These are phyloP conservation scores for Chaetophractus vellerosus DNA, from an alignment of 2,797 vertebrate genomes.

Conservation along the genomic window DNA sequence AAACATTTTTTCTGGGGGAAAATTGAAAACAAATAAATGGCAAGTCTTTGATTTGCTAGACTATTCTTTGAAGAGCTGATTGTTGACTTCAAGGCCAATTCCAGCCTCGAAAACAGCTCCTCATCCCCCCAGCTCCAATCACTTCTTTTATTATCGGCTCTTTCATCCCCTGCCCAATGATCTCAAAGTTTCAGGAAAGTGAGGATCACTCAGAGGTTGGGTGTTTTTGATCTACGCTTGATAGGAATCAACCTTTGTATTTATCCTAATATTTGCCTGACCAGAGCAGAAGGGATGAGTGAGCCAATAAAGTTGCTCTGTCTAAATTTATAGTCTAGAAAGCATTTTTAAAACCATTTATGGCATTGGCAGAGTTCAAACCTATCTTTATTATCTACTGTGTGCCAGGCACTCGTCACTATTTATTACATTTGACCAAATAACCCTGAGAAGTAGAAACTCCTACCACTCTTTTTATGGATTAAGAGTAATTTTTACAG, in stretches of 20 bases:
- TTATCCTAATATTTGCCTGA: conserved; percentile 21
- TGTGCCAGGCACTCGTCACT: not conserved
- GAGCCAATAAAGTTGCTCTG: conserved; percentile 39
- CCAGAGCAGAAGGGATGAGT: not conserved
- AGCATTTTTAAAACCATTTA: not conserved
- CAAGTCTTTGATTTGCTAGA: conserved; percentile 79
- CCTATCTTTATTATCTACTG: not conserved
- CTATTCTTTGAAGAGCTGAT: conserved; percentile 75
- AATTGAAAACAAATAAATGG: conserved; percentile 82
- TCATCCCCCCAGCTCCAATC: conserved; percentile 7
- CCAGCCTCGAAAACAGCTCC: conserved; percentile 56
- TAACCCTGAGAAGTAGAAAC: not conserved
- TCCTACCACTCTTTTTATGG: not conserved
- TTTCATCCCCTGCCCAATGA: conserved; percentile 64
- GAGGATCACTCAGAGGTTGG: conserved; percentile 63
- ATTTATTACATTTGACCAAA: not conserved
- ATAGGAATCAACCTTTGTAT: conserved; percentile 53
- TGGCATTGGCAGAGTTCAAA: not conserved
- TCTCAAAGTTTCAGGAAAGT: conserved; percentile 57
- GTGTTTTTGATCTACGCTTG: conserved; percentile 47
- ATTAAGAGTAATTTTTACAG: not conserved
- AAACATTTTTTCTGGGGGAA: conserved; percentile 64
- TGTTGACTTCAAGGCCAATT: conserved; percentile 80
- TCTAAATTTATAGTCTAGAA: conserved; percentile 32
- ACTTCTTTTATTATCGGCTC: conserved; percentile 65